Base-by-base conservation (phyloP, 2,113 vertebrate species). In the Heterotilapia buettikoferi region DNA sequence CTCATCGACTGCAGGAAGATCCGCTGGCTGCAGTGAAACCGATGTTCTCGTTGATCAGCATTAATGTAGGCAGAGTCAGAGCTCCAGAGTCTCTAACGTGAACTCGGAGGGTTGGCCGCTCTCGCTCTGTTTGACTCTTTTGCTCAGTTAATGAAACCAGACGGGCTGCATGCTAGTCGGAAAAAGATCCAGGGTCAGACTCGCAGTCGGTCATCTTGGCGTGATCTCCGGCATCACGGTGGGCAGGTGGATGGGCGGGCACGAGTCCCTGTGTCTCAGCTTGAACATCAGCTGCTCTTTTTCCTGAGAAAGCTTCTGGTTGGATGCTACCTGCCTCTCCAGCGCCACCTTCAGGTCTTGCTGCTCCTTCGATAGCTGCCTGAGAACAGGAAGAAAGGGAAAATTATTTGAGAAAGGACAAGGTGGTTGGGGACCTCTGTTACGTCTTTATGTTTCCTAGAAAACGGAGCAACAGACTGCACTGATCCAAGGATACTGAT, bases 281-380 rank as follows among this genome's bases (percentile, higher is more conserved):
- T 97, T 97, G 94, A 97, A 98, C 73, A 98, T 91, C 88, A 98
- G 96, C 94, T 99, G 97, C 83, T 99, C 98, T 84, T 98, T 99
- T 88, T 99, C 98, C 10, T 95, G 97, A 80, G 84, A 93, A 47
- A 97, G 96, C 82, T 94, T 97, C 40, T 96, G 97, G 71, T 94
- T 94, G 9, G 95, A 82, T 11, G 96, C 91, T 0, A 85, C 19
- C 95, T 98, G 98, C 92, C 98, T 97, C 91, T 98, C 97, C 91
- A 98, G 95, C 0, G 96, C 95, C 87, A 93, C 95, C 2, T 96
- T 97, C 45, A 97, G 82, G 1, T 94, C 92, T 85, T 96, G 92
- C 33, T 98, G 96, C 93, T 99, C 98, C 85, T 96, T 97, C 0
- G 97, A 97, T 18, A 98, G 91, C 87, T 98, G 97, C 95, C 98